Percentiles rank a stretch among this genome's conserved stretches.
phyloP scores from a whole-genome alignment of 2,113 vertebrate genomes.

The Triplophysa rosa region DNA sequence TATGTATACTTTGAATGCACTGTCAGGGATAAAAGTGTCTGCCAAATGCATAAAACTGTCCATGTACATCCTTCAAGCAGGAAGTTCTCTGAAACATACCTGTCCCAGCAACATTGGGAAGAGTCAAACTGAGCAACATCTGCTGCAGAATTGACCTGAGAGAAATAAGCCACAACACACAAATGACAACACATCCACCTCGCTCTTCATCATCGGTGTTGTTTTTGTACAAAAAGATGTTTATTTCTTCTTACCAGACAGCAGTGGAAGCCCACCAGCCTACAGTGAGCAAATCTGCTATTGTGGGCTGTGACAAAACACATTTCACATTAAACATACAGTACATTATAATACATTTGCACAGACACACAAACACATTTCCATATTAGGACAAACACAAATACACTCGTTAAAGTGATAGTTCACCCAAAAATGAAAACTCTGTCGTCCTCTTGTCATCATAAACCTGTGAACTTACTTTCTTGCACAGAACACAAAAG shows the following conservation, averaged over 20 bases:
- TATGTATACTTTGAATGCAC: too few relatives aligned
- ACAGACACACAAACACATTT: neutral
- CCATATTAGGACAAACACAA: neutral
- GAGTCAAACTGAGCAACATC: slow-evolving; percentile 84
- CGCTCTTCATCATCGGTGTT: neutral
- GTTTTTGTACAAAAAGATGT: neutral
- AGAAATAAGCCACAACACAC: slow-evolving; percentile 21
- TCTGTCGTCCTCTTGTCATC: too few relatives aligned
- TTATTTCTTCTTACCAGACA: slow-evolving; percentile 83
- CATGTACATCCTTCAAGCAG: too few relatives aligned
- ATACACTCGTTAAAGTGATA: neutral
- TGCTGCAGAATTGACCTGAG: slow-evolving; percentile 94
- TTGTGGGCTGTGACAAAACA: slow-evolving; percentile 79
- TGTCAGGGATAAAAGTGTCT: too few relatives aligned
- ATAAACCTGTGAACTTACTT: too few relatives aligned
- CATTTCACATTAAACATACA: neutral
- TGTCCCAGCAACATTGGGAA: slow-evolving; percentile 85
- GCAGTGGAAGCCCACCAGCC: slow-evolving; percentile 97
- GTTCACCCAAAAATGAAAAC: too few relatives aligned
- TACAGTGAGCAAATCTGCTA: slow-evolving; percentile 89
- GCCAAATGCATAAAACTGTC: too few relatives aligned
- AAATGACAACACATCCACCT: neutral
- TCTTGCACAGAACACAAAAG: too few relatives aligned
- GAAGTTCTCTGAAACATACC: slow-evolving; percentile 69
- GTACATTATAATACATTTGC: neutral